Evolutionary conservation across 2,113 vertebrate genomes (phyloP), one percentile per base, ranked within the genome.

Genomic region (Chionomys nivalis): DNA sequence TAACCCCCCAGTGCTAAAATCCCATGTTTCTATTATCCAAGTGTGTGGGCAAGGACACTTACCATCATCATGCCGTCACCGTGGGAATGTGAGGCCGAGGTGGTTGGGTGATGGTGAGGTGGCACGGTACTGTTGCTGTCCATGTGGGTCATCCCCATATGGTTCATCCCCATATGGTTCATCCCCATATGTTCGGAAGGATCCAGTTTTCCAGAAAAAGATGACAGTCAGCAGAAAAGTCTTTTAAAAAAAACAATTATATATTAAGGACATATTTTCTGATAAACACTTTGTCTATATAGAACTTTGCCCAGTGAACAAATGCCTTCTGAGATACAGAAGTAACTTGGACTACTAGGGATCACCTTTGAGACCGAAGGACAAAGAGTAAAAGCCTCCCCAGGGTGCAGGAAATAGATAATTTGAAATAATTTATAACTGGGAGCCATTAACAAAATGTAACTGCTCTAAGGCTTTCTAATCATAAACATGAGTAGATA

Each of bases 11-110:
- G 85, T 55, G 16, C 65, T 94, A 83, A 89, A 76, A 78, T 68
- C 6, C 9, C 33, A 68, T 49, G 47, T 68, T 91, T 89, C 73
- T 93, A 2, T 44, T 49, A 55, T 24, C 49, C 14, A 39, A 36
- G 82, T 39, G 55, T 33, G 61, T 36, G 24, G 5, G 24, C 77
- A 58, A 39, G 87, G 87, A 78, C 31, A 96, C 99, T 99, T 65
- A 99, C 99, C 99, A 98, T 98, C 98, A 97, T 98, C 98, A 98
- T 97, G 33, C 94, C 9, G 0, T 85, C 95, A 0, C 73, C 98
- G 0, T 99, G 98, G 0, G 3, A 4, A 0, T 98, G 98, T 16
- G 87, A 98, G 0, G 97, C 9, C 13, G 95, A 33, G 0, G 97
- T 76, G 0, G 97, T 97, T 1, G 97, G 2, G 85, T 99, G 98